Conservation (phyloP, 1,140 invertebrate genomes). For the Formica selysi region DNA sequence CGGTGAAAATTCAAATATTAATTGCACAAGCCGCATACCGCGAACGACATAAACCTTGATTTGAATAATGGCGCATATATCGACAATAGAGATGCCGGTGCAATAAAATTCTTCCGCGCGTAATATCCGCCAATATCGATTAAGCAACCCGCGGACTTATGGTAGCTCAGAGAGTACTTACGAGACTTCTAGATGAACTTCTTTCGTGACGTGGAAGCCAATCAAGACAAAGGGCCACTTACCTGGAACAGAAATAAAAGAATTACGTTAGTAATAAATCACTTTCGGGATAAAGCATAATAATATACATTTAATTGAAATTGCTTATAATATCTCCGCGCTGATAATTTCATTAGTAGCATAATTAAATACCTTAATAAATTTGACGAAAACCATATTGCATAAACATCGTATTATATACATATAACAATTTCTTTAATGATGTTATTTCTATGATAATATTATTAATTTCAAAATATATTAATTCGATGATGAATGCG, state of each 20-base stretch:
- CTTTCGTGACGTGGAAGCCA: conserved; percentile 21
- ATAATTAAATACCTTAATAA: not conserved
- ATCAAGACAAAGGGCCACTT: conserved; percentile 47
- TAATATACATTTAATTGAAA: not conserved
- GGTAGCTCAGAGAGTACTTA: conserved; percentile 47
- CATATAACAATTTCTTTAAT: not conserved
- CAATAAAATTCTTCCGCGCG: conserved; percentile 47
- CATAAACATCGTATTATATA: not conserved
- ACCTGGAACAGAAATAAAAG: conserved; percentile 47
- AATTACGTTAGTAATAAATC: conserved; percentile 30
- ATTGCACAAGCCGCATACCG: conserved; percentile 23
- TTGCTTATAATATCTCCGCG: not conserved
- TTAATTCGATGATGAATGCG: not conserved
- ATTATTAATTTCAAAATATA: not conserved
- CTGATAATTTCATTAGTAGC: not conserved
- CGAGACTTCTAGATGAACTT: conserved; percentile 12
- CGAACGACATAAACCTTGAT: not conserved
- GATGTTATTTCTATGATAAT: not conserved
- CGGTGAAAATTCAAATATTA: conserved; percentile 65
- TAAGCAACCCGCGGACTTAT: conserved; percentile 22
- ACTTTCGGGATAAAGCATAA: not conserved
- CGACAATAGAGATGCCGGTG: conserved; percentile 15
- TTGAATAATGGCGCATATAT: conserved; percentile 16
- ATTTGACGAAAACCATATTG: not conserved
- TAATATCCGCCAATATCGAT: conserved; percentile 52